These are phyloP conservation scores for Rhabdophis nuchalis DNA, from an alignment of 2,797 vertebrate genomes.

Conservation along the genomic window DNA sequence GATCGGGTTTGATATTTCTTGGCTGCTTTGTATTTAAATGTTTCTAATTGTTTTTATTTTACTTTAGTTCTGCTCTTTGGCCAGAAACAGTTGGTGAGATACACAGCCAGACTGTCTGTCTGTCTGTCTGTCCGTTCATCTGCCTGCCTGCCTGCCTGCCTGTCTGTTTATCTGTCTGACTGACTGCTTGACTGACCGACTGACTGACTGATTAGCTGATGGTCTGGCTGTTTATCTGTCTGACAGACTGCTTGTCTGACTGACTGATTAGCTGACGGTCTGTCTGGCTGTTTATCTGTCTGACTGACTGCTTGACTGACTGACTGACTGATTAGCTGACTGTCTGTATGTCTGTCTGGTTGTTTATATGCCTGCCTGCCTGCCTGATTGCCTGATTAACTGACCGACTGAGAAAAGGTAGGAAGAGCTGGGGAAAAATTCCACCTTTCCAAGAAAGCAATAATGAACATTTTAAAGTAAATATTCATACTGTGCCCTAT, in stretches of 20 bases:
- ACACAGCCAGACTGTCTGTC: background rate
- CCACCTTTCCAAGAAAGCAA: background rate
- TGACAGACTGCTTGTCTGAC: too few relatives aligned
- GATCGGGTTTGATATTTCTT: background rate
- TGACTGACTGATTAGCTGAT: too few relatives aligned
- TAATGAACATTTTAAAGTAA: background rate
- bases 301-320: too few relatives aligned
- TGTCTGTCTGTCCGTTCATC: too few relatives aligned
- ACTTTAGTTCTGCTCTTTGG: background rate
- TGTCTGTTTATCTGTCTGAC: too few relatives aligned
- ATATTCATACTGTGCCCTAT: background rate
- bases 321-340: too few relatives aligned
- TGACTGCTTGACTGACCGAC: too few relatives aligned
- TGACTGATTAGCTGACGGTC: too few relatives aligned
- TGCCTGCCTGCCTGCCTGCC: too few relatives aligned
- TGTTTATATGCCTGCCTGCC: background rate
- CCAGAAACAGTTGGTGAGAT: background rate
- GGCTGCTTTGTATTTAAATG: background rate
- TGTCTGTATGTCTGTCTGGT: too few relatives aligned
- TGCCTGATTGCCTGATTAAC: background rate
- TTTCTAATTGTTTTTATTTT: background rate
- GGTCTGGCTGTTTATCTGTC: accelerated
- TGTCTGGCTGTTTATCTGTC: too few relatives aligned
- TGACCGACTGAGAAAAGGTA: background rate
- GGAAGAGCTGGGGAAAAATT: background rate